phyloP scores from a whole-genome alignment of 2,797 vertebrate species.

The Onychomys arenicola region DNA sequence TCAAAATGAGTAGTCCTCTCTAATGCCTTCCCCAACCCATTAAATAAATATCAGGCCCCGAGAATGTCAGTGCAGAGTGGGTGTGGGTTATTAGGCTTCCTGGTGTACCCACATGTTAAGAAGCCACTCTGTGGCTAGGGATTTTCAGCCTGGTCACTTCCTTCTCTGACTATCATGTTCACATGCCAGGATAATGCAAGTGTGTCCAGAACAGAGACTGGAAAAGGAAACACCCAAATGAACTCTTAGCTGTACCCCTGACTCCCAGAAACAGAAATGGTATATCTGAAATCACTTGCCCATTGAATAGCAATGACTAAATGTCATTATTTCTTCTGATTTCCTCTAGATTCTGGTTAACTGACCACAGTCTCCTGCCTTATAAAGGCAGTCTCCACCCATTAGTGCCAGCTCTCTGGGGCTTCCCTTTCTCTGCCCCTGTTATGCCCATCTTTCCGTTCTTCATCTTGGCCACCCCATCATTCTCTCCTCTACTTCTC shows the following conservation, averaged over 20 bases:
- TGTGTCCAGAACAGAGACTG: not conserved
- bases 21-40: not conserved
- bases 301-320: not conserved
- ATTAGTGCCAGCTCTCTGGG: not conserved
- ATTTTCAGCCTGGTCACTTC: not conserved
- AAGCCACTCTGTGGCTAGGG: not conserved
- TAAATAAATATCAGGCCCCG: not conserved
- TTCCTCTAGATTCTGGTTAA: slow-evolving; percentile 4
- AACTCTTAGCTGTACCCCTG: not conserved
- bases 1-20: not conserved
- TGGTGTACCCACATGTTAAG: not conserved
- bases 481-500: fast-evolving
- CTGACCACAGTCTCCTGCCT: not conserved
- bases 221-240: not conserved
- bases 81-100: not conserved
- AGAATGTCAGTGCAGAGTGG: not conserved
- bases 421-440: not conserved
- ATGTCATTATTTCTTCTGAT: not conserved
- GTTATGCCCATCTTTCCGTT: not conserved
- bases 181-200: not conserved
- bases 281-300: not conserved
- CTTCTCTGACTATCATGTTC: not conserved
- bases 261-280: not conserved
- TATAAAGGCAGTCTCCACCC: not conserved
- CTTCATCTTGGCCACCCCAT: not conserved